Percentiles rank a stretch among this genome's conserved stretches.
Conservation (phyloP, 1,140 invertebrate species). For the Drosophila serrata region DNA sequence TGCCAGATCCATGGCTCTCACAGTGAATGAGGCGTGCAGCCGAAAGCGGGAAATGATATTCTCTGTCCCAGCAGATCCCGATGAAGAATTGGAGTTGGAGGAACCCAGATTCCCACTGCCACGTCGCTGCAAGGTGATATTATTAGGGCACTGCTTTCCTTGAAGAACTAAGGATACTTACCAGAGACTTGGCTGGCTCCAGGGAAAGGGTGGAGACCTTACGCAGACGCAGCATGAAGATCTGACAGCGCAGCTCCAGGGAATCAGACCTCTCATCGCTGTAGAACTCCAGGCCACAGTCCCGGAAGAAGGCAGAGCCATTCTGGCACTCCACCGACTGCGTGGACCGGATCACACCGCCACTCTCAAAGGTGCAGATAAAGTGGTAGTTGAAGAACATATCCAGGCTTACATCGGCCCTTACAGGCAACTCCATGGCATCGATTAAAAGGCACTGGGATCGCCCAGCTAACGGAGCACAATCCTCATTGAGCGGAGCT, state of each 20-base stretch:
- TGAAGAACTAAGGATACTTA: slow-evolving; percentile 27
- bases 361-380: slow-evolving; percentile 77
- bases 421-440: slow-evolving; percentile 66
- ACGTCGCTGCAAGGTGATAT: slow-evolving; percentile 40
- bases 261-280: slow-evolving; percentile 39
- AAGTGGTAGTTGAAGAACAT: slow-evolving; percentile 84
- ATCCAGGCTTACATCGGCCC: slow-evolving; percentile 66
- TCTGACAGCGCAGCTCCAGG: slow-evolving; percentile 65
- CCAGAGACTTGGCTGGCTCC: slow-evolving; percentile 59
- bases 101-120: slow-evolving; percentile 54
- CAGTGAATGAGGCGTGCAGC: slow-evolving; percentile 68
- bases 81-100: slow-evolving; percentile 42
- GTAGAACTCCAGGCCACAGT: slow-evolving; percentile 76
- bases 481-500: not conserved
- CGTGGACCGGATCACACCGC: slow-evolving; percentile 72
- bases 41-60: slow-evolving; percentile 74
- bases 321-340: slow-evolving; percentile 78
- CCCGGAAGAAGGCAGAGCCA: slow-evolving; percentile 66
- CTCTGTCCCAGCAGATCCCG: slow-evolving; percentile 33
- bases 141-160: not conserved
- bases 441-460: slow-evolving; percentile 64
- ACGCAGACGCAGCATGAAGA: slow-evolving; percentile 78
- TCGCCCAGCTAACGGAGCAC: not conserved
- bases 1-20: slow-evolving; percentile 51
- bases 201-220: slow-evolving; percentile 73